Conservation (phyloP, 37 sponge, comb jelly and placozoan species). For the Chondrilla cf. caribensis region DNA sequence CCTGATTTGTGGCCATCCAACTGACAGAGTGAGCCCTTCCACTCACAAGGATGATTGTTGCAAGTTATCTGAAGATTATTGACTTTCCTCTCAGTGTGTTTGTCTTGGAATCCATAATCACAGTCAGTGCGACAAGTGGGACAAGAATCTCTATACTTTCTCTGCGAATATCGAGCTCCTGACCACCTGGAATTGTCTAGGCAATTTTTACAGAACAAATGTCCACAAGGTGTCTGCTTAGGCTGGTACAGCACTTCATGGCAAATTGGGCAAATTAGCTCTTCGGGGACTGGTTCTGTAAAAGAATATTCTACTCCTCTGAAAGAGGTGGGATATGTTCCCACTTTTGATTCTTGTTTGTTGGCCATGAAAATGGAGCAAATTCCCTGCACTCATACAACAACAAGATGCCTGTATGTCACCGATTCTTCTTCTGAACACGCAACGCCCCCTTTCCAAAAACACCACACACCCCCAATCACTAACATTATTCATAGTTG, state of each 20-base stretch:
- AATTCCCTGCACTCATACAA: too few relatives aligned
- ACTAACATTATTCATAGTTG: too few relatives aligned
- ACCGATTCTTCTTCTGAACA: too few relatives aligned
- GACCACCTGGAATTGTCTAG: neutral
- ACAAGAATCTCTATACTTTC: neutral
- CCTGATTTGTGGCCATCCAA: neutral
- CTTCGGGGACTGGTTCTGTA: constrained; percentile 1
- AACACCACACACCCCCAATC: too few relatives aligned
- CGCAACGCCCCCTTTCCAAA: too few relatives aligned
- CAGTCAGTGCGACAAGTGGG: neutral
- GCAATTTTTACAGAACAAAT: constrained; percentile 13
- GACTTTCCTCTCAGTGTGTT: neutral
- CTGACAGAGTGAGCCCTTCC: constrained; percentile 12
- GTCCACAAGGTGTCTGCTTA: constrained; percentile 16
- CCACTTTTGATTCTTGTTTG: too few relatives aligned
- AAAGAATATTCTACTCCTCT: constrained; percentile 12
- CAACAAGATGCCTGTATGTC: too few relatives aligned
- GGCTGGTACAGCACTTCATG: neutral
- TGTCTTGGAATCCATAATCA: neutral
- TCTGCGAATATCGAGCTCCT: neutral
- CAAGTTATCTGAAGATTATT: neutral
- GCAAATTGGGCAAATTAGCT: constrained; percentile 12
- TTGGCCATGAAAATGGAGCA: too few relatives aligned
- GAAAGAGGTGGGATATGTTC: too few relatives aligned
- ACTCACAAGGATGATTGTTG: neutral